These are phyloP conservation scores for Microctenopoma steveboyesi DNA, from an alignment of 2,797 vertebrate species.

Conservation along the genomic window DNA sequence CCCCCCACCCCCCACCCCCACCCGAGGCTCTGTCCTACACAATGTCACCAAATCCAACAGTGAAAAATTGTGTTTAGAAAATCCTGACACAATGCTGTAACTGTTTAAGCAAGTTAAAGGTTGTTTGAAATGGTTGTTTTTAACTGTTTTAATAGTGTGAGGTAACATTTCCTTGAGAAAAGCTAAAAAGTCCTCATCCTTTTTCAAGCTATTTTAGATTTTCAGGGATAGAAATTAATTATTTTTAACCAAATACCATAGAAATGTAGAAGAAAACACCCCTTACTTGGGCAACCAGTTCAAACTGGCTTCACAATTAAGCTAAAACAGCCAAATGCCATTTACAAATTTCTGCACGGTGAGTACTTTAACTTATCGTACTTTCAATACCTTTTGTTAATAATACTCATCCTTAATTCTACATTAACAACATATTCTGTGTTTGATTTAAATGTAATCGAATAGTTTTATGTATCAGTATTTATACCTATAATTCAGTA, in stretches of 20 bases:
- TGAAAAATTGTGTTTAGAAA: conserved; percentile 33
- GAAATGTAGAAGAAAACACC: neutral
- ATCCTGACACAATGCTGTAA: conserved; percentile 9
- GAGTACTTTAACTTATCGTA: neutral
- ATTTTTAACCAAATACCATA: neutral
- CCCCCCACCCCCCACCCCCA: conserved; percentile 7
- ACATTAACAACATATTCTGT: neutral
- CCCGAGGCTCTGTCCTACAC: conserved; percentile 22
- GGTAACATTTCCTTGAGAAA: conserved; percentile 14
- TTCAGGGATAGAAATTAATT: neutral
- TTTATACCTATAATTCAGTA: neutral
- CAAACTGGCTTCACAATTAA: neutral
- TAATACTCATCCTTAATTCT: neutral
- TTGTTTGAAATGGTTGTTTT: neutral
- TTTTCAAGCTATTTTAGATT: conserved; percentile 7
- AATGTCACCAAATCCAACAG: conserved; percentile 21
- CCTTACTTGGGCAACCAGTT: neutral
- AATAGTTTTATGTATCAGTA: neutral
- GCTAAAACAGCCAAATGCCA: neutral
- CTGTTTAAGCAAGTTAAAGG: neutral
- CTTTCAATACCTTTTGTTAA: neutral
- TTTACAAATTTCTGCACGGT: neutral
- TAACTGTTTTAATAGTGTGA: conserved; percentile 6
- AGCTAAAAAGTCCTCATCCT: neutral
- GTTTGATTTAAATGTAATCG: neutral